phyloP scores from a whole-genome alignment of 2,113 vertebrate species.

The Scopus umbretta region DNA sequence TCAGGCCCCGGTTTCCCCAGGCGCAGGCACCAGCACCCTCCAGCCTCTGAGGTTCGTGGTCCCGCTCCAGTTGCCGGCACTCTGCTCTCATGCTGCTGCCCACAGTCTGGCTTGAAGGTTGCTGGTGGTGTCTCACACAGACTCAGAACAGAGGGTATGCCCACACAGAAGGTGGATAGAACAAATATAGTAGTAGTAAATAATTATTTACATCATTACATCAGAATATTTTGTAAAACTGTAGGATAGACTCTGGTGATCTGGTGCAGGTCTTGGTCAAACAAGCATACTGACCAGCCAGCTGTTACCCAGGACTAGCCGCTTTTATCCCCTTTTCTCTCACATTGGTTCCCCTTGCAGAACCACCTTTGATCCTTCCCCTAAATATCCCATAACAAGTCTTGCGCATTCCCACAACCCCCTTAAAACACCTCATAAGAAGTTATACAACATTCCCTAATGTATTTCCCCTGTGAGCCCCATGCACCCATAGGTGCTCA shows the following conservation, averaged over 20 bases:
- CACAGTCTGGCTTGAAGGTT: background rate
- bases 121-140: background rate
- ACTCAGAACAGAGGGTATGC: background rate
- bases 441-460: background rate
- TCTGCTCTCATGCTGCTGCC: background rate
- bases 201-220: background rate
- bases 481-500: accelerated
- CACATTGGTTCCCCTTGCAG: background rate
- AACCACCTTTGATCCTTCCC: background rate
- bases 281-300: background rate
- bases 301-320: background rate
- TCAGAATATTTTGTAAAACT: background rate
- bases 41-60: background rate
- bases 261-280: background rate
- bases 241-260: background rate
- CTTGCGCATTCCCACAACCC: background rate
- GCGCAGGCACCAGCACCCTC: background rate
- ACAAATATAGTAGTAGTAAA: background rate
- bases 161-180: background rate
- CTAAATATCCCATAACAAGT: background rate
- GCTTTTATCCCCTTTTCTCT: background rate
- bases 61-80: background rate
- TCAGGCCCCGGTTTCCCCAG: background rate
- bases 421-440: background rate
- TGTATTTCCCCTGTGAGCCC: background rate